These are phyloP conservation scores for Cylloceria caligata DNA, from an alignment of 2,888 invertebrate species.

Conservation along the genomic window DNA sequence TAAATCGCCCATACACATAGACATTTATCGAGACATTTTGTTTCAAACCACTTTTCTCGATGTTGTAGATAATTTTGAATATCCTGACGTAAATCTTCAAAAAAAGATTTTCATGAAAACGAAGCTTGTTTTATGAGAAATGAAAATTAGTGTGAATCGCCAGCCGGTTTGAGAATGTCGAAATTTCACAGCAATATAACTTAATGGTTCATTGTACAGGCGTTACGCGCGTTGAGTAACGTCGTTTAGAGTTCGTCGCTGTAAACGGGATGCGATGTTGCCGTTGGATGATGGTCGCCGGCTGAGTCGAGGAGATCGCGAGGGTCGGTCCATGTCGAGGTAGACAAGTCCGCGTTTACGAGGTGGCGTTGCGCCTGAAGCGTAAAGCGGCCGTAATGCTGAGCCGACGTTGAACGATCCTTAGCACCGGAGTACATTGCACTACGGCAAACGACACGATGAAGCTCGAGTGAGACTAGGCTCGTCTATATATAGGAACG, in stretches of 20 bases:
- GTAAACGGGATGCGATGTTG: slow-evolving; percentile 46
- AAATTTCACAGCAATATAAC: no score
- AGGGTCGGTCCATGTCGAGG: neutral
- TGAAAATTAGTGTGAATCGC: no score
- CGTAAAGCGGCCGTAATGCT: slow-evolving; percentile 68
- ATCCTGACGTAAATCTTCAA: no score
- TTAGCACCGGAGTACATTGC: slow-evolving; percentile 18
- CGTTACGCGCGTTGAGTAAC: neutral
- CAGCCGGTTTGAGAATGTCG: no score
- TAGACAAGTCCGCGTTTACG: slow-evolving; percentile 30
- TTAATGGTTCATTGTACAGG: neutral
- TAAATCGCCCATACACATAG: no score
- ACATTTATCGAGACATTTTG: no score
- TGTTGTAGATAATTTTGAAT: no score
- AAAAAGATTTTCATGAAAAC: no score
- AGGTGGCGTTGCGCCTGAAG: slow-evolving; percentile 47
- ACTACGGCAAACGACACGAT: slow-evolving; percentile 32
- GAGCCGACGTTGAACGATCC: slow-evolving; percentile 73
- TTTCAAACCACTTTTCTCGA: no score
- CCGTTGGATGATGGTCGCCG: neutral
- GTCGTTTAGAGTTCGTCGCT: slow-evolving; percentile 46
- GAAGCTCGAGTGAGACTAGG: slow-evolving; percentile 41
- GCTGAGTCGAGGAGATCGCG: neutral
- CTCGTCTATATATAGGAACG: slow-evolving; percentile 34
- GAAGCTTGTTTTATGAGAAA: no score